Percentiles rank a stretch among this genome's conserved stretches.
Conservation (phyloP, 35 echinoderm and acorn worm genomes). For the Heliocidaris tuberculata region DNA sequence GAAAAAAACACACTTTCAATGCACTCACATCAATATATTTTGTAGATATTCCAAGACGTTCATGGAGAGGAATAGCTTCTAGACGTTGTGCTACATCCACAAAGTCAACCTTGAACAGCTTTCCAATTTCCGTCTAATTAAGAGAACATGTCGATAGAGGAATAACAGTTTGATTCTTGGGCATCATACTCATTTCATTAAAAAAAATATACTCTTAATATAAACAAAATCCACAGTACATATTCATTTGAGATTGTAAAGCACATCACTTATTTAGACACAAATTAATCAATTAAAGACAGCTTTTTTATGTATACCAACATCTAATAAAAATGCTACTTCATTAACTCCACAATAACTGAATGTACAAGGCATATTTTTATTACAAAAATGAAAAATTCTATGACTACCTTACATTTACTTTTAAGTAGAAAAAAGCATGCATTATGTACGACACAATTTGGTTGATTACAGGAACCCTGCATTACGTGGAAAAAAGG, state of each 20-base stretch:
- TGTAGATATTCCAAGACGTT: neutral
- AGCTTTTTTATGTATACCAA: neutral
- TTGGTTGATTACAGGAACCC: no score
- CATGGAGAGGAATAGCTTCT: neutral
- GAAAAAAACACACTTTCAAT: neutral
- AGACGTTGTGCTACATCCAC: neutral
- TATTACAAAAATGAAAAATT: no score
- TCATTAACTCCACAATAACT: no score
- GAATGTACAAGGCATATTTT: no score
- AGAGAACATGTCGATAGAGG: neutral
- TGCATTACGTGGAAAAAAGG: no score
- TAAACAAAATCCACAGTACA: neutral
- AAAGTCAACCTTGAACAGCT: slow-evolving; percentile 11
- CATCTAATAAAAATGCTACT: neutral
- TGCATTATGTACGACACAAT: no score
- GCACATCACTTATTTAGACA: neutral
- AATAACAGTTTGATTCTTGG: neutral
- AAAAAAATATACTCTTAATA: neutral
- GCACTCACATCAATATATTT: slow-evolving; percentile 28
- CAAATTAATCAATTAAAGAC: neutral
- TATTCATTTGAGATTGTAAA: neutral
- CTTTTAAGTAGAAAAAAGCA: no score
- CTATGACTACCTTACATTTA: no score
- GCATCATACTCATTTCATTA: neutral
- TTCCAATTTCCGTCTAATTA: neutral